Evolutionary conservation across 2,797 vertebrate genomes (phyloP), one percentile per base, ranked within the genome.

Genomic region (Pyrocephalus nanus): DNA sequence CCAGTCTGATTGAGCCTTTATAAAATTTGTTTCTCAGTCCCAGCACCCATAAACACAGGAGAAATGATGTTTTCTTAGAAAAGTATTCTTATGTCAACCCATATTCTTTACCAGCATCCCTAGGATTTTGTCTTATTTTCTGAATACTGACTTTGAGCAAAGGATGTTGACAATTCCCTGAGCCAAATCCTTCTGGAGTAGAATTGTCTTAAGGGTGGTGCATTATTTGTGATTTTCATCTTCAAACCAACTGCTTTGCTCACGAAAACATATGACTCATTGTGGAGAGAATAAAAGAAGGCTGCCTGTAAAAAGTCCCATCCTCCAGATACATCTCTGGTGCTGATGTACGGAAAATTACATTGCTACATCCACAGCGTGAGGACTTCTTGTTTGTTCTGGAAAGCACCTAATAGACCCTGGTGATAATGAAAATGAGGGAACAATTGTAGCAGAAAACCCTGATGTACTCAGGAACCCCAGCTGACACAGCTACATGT

Each of bases 221-320:
- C 60, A 45, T 79, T 75, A 73, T 92, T 90, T 42, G 21, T 34
- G 32, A 48, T 87, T 84, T 92, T 86, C 30, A 36, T 75, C 57
- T 93, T 91, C 77, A 88, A 82, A 73, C 42, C 32, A 71, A 86
- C 61, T 90, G n/a, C 38, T 92, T 90, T 86, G 19, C 78, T 93
- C 75, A 71, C 75, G 76, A 89, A 94, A 95, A 95, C 50, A 70
- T 51, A 26, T 69, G 87, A 90, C 43, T 93, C 61, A 75, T 42
- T 82, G 53, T 43, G 15, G 88, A 82, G 53, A 60, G 64, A 72
- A 72, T 50, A 91, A 70, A 93, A 86, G 66, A 30, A 88, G 58
- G 14, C 30, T 87, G 60, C 36, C 48, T 47, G 30, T 57, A 81
- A 67, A 55, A 86, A 43, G 22, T n/a, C 29, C 6, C n/a, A 25